Conservation (phyloP, 2,888 invertebrate species). For the Actias luna region DNA sequence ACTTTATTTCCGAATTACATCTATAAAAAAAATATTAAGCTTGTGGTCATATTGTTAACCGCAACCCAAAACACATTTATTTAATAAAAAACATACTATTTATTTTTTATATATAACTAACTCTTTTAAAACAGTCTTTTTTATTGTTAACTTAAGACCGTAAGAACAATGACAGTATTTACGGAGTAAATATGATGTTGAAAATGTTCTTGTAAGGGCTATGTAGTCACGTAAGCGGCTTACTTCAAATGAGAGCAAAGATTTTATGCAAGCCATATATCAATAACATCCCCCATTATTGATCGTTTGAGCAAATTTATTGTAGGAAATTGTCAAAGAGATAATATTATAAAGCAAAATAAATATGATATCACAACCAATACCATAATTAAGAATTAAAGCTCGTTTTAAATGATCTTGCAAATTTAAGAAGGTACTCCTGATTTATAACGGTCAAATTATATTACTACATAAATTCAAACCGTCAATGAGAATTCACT, state of each 20-base stretch:
- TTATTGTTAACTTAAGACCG: neutral
- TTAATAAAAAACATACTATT: neutral
- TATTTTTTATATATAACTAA: neutral
- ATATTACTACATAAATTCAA: conserved; percentile 65
- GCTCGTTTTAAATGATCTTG: conserved; percentile 65
- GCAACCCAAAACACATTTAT: neutral
- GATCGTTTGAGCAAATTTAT: conserved; percentile 63
- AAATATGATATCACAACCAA: conserved; percentile 60
- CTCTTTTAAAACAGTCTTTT: conserved; percentile 20
- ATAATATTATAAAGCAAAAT: conserved; percentile 68
- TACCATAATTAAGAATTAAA: conserved; percentile 76
- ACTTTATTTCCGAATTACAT: neutral
- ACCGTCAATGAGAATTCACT: conserved; percentile 55
- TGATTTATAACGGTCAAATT: conserved; percentile 65
- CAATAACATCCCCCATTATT: conserved; percentile 62
- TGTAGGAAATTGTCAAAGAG: conserved; percentile 38
- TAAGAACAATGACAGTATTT: neutral
- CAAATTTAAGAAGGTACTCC: conserved; percentile 45
- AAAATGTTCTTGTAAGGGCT: conserved; percentile 7
- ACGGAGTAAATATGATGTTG: neutral
- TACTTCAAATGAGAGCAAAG: conserved; percentile 27
- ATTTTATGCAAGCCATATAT: conserved; percentile 32
- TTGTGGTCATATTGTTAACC: neutral
- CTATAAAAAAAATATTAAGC: neutral
- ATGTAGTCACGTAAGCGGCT: conserved; percentile 24